A percentile compares a stretch with the other conserved stretches of the same genome.
These are phyloP conservation scores for Oscheius sp. DNA, from an alignment of 1,140 invertebrate species.

Conservation along the genomic window DNA sequence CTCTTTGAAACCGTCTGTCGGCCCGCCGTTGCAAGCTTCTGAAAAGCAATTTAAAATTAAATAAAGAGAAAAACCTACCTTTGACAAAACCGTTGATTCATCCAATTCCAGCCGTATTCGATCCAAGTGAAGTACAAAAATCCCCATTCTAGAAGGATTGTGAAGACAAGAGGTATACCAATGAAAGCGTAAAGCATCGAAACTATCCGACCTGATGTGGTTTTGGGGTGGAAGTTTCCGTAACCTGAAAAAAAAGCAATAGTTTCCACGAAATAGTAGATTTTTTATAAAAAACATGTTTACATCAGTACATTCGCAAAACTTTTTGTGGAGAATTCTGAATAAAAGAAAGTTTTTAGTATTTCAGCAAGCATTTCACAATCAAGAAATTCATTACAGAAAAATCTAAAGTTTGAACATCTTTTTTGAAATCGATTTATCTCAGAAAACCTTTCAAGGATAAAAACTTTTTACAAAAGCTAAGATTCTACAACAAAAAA, in stretches of 20 bases:
- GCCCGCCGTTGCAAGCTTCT: conserved; percentile 29
- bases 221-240: conserved; percentile 31
- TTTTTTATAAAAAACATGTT: too few species aligned
- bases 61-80: neutral
- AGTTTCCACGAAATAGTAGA: too few species aligned
- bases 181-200: conserved; percentile 39
- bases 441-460: too few species aligned
- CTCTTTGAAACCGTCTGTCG: conserved; percentile 10
- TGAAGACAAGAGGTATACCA: conserved; percentile 34
- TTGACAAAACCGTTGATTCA: conserved; percentile 37
- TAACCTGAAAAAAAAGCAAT: conserved; percentile 26
- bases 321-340: too few species aligned
- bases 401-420: too few species aligned
- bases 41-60: neutral
- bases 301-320: too few species aligned
- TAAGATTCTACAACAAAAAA: too few species aligned
- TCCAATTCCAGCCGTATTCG: conserved; percentile 34
- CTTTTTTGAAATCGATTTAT: too few species aligned
- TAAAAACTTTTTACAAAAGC: too few species aligned
- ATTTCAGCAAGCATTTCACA: too few species aligned
- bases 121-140: conserved; percentile 40
- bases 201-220: conserved; percentile 29
- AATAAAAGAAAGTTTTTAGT: too few species aligned
- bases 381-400: too few species aligned
- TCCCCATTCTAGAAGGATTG: conserved; percentile 36